These are phyloP conservation scores for Cheilosia vernalis DNA, from an alignment of 2,888 invertebrate genomes.

Conservation along the genomic window DNA sequence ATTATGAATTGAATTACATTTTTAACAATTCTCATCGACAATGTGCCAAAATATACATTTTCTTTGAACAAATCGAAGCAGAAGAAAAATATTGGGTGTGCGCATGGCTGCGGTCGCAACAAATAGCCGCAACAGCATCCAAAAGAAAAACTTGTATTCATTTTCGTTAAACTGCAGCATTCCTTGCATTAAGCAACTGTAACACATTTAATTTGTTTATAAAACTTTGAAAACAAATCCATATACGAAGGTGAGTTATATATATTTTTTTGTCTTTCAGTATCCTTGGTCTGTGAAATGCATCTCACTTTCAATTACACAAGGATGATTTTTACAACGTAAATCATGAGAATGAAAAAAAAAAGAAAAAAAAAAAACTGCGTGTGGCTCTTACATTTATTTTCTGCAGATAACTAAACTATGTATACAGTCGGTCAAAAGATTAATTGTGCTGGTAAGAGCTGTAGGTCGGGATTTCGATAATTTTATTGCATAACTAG, in stretches of 20 bases:
- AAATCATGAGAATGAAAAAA: slow-evolving; percentile 9
- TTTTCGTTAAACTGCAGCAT: slow-evolving; percentile 26
- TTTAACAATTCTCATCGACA: not conserved
- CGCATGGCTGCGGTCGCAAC: slow-evolving; percentile 72
- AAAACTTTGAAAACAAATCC: not conserved
- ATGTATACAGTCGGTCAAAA: slow-evolving; percentile 34
- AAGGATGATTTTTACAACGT: slow-evolving; percentile 7
- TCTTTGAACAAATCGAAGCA: not conserved
- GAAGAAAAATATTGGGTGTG: slow-evolving; percentile 33
- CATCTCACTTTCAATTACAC: not conserved
- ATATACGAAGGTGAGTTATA: slow-evolving; percentile 7
- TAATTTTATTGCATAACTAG: no score
- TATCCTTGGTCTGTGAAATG: not conserved
- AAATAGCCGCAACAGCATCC: slow-evolving; percentile 72
- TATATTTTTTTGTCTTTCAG: not conserved
- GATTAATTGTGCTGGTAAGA: not conserved
- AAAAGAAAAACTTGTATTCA: slow-evolving; percentile 39
- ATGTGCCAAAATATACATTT: slow-evolving; percentile 5
- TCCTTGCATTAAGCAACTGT: slow-evolving; percentile 26
- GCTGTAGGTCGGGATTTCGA: not conserved
- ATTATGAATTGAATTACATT: not conserved
- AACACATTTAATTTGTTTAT: not conserved
- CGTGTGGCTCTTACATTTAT: not conserved
- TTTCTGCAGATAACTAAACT: slow-evolving; percentile 10
- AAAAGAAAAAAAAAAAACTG: slow-evolving; percentile 13